Conservation (phyloP, 2,113 vertebrate genomes). For the Elachura formosa region DNA sequence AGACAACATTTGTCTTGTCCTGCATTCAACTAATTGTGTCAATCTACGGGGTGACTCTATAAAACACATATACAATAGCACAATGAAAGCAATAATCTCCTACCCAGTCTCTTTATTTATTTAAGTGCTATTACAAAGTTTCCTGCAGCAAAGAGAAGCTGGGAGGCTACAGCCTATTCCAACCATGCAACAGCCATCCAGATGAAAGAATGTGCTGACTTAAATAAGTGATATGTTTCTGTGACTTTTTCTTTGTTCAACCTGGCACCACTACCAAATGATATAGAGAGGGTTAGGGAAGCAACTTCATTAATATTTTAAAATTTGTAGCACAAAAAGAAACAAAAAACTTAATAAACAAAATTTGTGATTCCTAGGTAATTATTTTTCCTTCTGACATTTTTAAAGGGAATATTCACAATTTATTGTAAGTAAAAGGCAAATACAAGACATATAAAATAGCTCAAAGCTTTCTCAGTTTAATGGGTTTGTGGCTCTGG, state of each 20-base stretch:
- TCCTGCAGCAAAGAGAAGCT: conserved; percentile 83
- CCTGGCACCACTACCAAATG: background rate
- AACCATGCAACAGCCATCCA: background rate
- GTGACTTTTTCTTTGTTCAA: background rate
- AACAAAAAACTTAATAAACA: background rate
- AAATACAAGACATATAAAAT: background rate
- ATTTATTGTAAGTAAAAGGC: conserved; percentile 11
- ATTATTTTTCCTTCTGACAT: background rate
- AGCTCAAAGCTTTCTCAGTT: background rate
- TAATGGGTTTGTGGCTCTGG: background rate
- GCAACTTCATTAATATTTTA: background rate
- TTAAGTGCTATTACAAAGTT: conserved; percentile 85
- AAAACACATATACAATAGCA: conserved; percentile 85
- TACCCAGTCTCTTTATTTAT: conserved; percentile 84
- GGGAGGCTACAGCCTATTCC: conserved; percentile 50
- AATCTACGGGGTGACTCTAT: conserved; percentile 70
- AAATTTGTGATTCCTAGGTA: background rate
- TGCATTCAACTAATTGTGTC: conserved; percentile 78
- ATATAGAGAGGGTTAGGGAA: background rate
- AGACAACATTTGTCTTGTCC: conserved; percentile 84
- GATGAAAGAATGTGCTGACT: background rate
- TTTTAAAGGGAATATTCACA: background rate
- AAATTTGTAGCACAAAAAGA: background rate
- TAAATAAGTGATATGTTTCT: background rate
- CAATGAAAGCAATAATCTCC: conserved; percentile 94